Conservation (phyloP, 2,797 vertebrate genomes). For the Cheirogaleus major region DNA sequence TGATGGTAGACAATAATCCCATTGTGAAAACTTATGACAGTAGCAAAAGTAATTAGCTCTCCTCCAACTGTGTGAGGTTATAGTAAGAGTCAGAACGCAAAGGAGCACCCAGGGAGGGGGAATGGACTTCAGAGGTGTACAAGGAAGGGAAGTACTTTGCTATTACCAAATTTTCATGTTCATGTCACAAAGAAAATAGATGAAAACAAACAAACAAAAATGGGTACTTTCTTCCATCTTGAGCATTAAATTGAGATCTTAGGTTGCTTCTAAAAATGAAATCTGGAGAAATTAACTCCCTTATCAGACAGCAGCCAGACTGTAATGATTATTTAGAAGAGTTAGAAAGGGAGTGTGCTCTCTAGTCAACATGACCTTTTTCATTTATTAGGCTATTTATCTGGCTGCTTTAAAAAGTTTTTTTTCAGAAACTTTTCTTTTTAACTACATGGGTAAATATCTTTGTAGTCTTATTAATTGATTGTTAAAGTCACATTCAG, state of each 20-base stretch:
- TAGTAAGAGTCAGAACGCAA: not conserved
- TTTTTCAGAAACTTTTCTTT: conserved; percentile 40
- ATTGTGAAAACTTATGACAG: conserved; percentile 52
- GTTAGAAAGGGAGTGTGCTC: conserved; percentile 52
- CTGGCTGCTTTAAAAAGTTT: conserved; percentile 67
- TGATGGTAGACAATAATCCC: conserved; percentile 48
- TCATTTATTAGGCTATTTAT: conserved; percentile 69
- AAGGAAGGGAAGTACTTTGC: conserved; percentile 8
- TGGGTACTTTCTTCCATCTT: not conserved
- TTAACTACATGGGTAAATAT: conserved; percentile 59
- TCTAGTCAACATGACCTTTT: conserved; percentile 66
- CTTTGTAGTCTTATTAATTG: conserved; percentile 68
- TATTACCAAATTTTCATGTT: not conserved
- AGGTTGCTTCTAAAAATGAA: conserved; percentile 76
- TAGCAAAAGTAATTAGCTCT: conserved; percentile 64
- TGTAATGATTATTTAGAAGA: conserved; percentile 62
- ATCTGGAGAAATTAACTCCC: conserved; percentile 64
- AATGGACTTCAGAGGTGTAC: not conserved
- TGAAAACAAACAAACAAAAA: conserved; percentile 26
- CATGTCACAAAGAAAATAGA: conserved; percentile 56
- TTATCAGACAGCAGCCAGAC: conserved; percentile 67
- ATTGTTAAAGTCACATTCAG: conserved; percentile 70
- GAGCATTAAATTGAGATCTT: conserved; percentile 74
- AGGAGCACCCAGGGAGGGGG: not conserved
- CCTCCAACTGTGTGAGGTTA: not conserved